Evolutionary conservation across 2,113 vertebrate genomes (phyloP).

Genomic region (Prochilodus magdalenae): DNA sequence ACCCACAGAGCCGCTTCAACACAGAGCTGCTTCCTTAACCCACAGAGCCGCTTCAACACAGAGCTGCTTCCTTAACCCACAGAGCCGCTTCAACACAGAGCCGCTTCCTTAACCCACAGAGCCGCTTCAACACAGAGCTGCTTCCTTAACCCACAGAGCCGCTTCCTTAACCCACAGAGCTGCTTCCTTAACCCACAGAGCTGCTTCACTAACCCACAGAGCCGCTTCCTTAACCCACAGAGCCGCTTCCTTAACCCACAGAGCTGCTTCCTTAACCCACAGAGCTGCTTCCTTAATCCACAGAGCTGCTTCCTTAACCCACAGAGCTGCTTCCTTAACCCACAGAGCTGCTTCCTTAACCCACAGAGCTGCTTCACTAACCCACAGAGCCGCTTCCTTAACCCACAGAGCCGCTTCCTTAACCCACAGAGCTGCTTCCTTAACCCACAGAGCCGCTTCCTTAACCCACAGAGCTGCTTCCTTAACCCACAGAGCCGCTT

Average conservation of each 20-base stretch:
- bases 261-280: neutral
- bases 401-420: no score
- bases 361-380: neutral
- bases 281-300: neutral
- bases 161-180: neutral
- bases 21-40: no score
- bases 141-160: neutral
- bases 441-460: no score
- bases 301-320: neutral
- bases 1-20: neutral
- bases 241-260: no score
- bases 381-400: no score
- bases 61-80: neutral
- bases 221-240: no score
- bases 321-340: neutral
- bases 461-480: no score
- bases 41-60: neutral
- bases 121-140: neutral
- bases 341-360: neutral
- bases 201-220: no score
- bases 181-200: neutral
- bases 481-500: no score
- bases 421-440: no score
- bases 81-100: neutral
- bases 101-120: neutral